Percentiles rank a stretch among this genome's conserved stretches.
phyloP scores from a whole-genome alignment of 2,797 vertebrate genomes.

The Remorina albescens region DNA sequence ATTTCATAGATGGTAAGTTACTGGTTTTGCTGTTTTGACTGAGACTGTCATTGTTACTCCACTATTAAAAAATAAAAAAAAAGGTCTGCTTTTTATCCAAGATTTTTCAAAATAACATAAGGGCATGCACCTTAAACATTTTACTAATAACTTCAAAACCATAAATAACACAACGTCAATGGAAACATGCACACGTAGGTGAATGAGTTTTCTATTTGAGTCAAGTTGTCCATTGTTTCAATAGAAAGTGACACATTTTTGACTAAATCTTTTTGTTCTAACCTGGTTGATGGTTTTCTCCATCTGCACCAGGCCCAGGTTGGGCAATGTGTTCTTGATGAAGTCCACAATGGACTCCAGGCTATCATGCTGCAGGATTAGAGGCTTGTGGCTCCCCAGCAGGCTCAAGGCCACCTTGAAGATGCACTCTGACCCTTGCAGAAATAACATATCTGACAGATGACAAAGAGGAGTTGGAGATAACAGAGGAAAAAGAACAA shows the following conservation, averaged over 20 bases:
- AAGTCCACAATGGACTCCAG: constrained; percentile 98
- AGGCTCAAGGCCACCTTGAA: constrained; percentile 98
- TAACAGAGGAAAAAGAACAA: background rate
- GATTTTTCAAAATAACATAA: background rate
- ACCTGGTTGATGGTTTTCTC: constrained; percentile 99
- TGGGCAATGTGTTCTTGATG: constrained; percentile 96
- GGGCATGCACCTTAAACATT: background rate
- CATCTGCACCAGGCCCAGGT: constrained; percentile 97
- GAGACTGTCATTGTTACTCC: too few relatives aligned
- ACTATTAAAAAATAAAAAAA: too few relatives aligned
- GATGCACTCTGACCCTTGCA: constrained; percentile 96
- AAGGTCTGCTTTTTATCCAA: background rate
- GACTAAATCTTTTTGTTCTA: constrained; percentile 33
- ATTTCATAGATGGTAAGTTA: too few relatives aligned
- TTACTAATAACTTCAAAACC: background rate
- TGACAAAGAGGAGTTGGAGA: constrained; percentile 14
- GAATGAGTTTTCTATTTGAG: background rate
- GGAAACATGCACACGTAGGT: background rate
- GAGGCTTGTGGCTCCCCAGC: constrained; percentile 95
- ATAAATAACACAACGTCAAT: background rate
- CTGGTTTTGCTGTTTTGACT: too few relatives aligned
- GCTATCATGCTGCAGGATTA: constrained; percentile 97
- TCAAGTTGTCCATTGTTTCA: background rate
- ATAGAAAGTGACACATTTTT: background rate
- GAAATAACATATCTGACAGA: constrained; percentile 93